A percentile compares a stretch with the other conserved stretches of the same genome.
phyloP scores from a whole-genome alignment of 1,140 invertebrate species.

The Cardiocondyla obscurior region DNA sequence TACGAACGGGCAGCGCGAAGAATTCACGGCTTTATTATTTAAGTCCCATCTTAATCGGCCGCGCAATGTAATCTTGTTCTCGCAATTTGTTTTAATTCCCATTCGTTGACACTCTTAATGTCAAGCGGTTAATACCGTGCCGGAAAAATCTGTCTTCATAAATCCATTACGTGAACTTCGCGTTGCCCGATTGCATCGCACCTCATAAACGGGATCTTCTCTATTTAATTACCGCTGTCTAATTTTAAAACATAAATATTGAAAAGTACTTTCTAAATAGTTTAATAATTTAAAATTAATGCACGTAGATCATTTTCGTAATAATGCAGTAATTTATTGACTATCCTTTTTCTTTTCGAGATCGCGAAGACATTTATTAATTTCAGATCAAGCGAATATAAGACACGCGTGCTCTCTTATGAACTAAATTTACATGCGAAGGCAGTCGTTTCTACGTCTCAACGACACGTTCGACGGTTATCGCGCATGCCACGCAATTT shows the following conservation, averaged over 20 bases:
- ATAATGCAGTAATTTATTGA: background rate
- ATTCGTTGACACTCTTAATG: background rate
- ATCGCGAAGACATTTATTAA: background rate
- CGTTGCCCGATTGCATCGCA: background rate
- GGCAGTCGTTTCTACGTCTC: background rate
- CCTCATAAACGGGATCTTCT: background rate
- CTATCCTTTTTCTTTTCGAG: background rate
- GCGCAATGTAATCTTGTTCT: background rate
- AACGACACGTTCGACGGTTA: background rate
- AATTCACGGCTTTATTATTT: slow-evolving; percentile 1
- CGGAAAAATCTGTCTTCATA: background rate
- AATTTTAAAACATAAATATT: background rate
- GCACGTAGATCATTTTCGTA: background rate
- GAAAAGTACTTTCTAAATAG: background rate
- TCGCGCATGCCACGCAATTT: background rate
- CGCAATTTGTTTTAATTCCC: slow-evolving; percentile 12
- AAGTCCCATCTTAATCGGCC: slow-evolving; percentile 3
- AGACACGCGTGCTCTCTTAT: background rate
- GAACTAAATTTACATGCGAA: background rate
- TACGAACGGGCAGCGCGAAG: background rate
- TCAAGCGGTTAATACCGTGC: background rate
- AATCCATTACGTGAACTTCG: background rate
- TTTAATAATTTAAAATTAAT: background rate
- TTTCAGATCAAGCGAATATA: background rate
- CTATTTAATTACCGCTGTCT: background rate